Evolutionary conservation across 2,797 vertebrate genomes (phyloP).

Genomic region (Enteromius thamalakanensis): DNA sequence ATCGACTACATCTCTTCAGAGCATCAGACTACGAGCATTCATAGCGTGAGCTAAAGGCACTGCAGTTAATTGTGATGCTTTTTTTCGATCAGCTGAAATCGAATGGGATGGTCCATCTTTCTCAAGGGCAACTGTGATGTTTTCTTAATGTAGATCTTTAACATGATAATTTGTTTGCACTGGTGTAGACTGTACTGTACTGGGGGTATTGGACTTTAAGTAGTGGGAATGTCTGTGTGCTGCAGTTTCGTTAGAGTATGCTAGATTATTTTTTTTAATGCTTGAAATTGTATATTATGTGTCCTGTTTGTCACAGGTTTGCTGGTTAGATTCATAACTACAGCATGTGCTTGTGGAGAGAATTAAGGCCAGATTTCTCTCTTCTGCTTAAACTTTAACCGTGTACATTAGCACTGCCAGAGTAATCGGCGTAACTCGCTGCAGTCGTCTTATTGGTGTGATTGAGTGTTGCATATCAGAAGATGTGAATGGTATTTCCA

Average conservation of each 20-base stretch:
- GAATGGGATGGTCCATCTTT: neutral
- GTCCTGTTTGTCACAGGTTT: neutral
- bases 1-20: conserved; percentile 21
- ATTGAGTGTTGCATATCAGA: conserved; percentile 21
- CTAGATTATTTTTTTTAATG: neutral
- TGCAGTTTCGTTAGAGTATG: conserved; percentile 31
- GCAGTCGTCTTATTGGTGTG: conserved; percentile 17
- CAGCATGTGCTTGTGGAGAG: neutral
- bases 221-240: conserved; percentile 10
- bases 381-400: conserved; percentile 22
- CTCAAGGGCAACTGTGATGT: conserved; percentile 26
- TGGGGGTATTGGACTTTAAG: conserved; percentile 23
- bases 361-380: conserved; percentile 12
- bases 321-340: neutral
- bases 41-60: neutral
- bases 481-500: conserved; percentile 42
- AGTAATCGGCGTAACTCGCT: neutral
- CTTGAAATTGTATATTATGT: conserved; percentile 30
- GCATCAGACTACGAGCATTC: conserved; percentile 26
- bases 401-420: neutral
- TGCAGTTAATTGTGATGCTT: neutral
- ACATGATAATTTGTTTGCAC: conserved; percentile 39
- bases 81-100: neutral
- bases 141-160: conserved; percentile 28
- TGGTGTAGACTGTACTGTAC: conserved; percentile 58